These are phyloP conservation scores for Zosterops japonicus DNA, from an alignment of 2,113 vertebrate species.

Conservation along the genomic window DNA sequence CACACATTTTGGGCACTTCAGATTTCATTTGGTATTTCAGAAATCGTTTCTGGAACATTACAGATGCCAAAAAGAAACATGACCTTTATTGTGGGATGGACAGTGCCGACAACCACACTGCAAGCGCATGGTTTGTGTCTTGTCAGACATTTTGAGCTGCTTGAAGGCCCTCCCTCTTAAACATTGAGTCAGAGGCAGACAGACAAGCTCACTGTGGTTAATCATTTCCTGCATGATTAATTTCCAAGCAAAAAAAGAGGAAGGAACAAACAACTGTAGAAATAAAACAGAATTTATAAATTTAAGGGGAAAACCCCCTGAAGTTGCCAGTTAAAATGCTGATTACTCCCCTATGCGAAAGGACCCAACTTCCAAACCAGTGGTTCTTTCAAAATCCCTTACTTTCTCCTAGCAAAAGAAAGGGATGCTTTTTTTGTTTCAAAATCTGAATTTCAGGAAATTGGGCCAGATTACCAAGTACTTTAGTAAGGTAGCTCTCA, in stretches of 20 bases:
- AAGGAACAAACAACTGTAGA: slow-evolving; percentile 56
- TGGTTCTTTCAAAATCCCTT: background rate
- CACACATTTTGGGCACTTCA: background rate
- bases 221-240: slow-evolving; percentile 80
- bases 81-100: background rate
- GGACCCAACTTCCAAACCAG: background rate
- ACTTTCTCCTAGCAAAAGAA: background rate
- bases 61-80: background rate
- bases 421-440: background rate
- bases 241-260: slow-evolving; percentile 61
- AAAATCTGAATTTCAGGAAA: background rate
- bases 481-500: background rate
- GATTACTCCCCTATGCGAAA: background rate
- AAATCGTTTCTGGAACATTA: background rate
- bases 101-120: background rate
- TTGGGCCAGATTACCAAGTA: background rate
- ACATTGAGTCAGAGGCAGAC: slow-evolving; percentile 70
- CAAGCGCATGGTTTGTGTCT: background rate
- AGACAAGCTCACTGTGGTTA: slow-evolving; percentile 70
- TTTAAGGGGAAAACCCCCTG: background rate
- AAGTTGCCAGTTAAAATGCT: background rate
- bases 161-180: background rate
- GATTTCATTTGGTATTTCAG: background rate
- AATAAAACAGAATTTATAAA: slow-evolving; percentile 36
- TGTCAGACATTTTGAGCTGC: slow-evolving; percentile 58